A percentile compares a stretch with the other conserved stretches of the same genome.
phyloP scores from a whole-genome alignment of 35 echinoderm and acorn worm genomes.

The Hemicentrotus pulcherrimus region DNA sequence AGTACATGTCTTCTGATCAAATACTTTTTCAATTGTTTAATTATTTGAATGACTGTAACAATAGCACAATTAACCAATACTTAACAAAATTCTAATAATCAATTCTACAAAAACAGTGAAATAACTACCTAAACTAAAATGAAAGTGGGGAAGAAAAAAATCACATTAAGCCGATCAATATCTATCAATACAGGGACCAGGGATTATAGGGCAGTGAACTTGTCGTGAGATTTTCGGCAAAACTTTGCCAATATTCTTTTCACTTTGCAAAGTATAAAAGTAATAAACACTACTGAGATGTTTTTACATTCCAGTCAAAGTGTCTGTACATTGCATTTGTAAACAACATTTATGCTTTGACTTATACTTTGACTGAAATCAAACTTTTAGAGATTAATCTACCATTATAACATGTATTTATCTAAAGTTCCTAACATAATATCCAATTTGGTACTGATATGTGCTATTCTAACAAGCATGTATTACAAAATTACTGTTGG shows the following conservation, averaged over 20 bases:
- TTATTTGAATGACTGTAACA: neutral
- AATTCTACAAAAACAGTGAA: neutral
- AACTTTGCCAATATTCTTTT: neutral
- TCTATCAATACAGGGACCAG: neutral
- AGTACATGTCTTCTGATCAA: neutral
- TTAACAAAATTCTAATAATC: neutral
- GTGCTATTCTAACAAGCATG: no score
- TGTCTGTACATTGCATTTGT: neutral
- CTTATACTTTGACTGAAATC: no score
- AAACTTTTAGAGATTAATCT: no score
- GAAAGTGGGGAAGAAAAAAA: neutral
- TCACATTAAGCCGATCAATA: neutral
- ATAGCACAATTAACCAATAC: no score
- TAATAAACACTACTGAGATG: no score
- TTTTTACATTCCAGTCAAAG: neutral
- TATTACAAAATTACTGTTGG: no score
- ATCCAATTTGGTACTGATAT: no score
- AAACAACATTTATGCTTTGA: neutral
- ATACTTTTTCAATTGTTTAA: neutral
- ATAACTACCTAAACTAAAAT: no score
- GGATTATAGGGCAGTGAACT: neutral
- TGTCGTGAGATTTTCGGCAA: neutral
- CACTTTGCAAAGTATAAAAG: no score
- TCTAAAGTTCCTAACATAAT: no score
- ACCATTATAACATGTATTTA: no score